Evolutionary conservation across 2,888 invertebrate genomes (phyloP), one percentile per base, ranked within the genome.

Genomic region (Xestia c-nigrum): DNA sequence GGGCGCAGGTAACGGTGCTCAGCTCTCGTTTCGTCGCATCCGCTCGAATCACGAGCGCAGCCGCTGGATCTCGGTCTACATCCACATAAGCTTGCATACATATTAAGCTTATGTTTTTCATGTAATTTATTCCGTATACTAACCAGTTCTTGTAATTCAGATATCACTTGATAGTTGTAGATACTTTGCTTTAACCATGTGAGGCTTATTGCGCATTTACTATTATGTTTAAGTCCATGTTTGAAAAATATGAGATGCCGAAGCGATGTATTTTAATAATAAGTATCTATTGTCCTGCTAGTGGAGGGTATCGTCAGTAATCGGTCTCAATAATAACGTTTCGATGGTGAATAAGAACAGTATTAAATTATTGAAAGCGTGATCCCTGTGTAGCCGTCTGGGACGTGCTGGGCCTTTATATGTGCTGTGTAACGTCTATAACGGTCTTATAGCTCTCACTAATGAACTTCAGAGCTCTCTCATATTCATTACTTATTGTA

Each of bases 141-240:
- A 91, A 91, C 86, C 84, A 87, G 79, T 89, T 91, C 84, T 87
- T 90, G 84, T 89, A 88, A 85, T 87, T 89, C 81, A 84, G 87
- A 86, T 88, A 88, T 88, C 85, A 89, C 80, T 85, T 85, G 83
- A 86, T 87, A 90, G 88, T 85, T 87, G 84, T 88, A 89, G 85
- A 86, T 83, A 87, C 52, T 88, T 89, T 91, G 94, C 93, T 94
- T 94, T 92, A 91, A 91, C 90, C 91, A 91, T 91, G 91, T 93
- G 96, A 96, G 96, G 96, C 96, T 96, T 95, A 89, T 87, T 91
- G 93, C 93, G 96, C 96, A 96, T 96, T 96, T 96, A 96, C 91
- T 94, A 94, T 91, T 93, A 91, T 89, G 87, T 90, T 87, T 92
- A 93, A 90, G 92, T 91, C 89, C 92, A 92, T 95, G 93, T 93